Percentiles rank a stretch among this genome's conserved stretches.
These are phyloP conservation scores for Aphodius sticticus DNA, from an alignment of 2,888 invertebrate species.

Conservation along the genomic window DNA sequence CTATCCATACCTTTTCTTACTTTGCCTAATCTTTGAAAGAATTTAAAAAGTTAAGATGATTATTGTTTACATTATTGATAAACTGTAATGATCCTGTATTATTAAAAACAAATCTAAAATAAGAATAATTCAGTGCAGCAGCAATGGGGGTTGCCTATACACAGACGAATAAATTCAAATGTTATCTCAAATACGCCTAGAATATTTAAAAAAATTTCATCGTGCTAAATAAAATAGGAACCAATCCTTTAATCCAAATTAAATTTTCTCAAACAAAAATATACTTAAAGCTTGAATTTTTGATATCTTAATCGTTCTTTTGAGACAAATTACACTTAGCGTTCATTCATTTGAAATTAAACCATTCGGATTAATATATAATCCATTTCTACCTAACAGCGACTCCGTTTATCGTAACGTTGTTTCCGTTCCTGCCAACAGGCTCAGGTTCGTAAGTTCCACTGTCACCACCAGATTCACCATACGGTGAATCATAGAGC, in stretches of 20 bases:
- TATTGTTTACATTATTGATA: too few relatives aligned
- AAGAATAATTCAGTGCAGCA: not conserved
- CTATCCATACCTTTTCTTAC: too few relatives aligned
- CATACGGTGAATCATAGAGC: conserved; percentile 80
- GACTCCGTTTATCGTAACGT: conserved; percentile 89
- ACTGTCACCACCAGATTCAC: conserved; percentile 67
- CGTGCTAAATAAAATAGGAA: too few relatives aligned
- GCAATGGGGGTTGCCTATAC: not conserved
- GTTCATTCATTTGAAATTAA: not conserved
- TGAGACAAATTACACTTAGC: not conserved
- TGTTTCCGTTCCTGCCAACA: conserved; percentile 63
- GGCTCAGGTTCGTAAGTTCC: conserved; percentile 74
- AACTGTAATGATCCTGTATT: too few relatives aligned
- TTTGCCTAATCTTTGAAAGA: too few relatives aligned
- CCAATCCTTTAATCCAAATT: too few relatives aligned
- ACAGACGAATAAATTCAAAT: not conserved
- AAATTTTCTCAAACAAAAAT: too few relatives aligned
- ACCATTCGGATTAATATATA: not conserved
- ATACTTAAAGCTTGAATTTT: not conserved
- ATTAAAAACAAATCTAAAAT: too few relatives aligned
- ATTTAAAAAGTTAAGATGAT: too few relatives aligned
- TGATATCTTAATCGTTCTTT: not conserved
- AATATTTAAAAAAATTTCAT: too few relatives aligned
- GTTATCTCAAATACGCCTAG: too few relatives aligned
- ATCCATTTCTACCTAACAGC: conserved; percentile 72